Evolutionary conservation across 2,797 vertebrate genomes (phyloP).

Genomic region (Sebastes nivosus): DNA sequence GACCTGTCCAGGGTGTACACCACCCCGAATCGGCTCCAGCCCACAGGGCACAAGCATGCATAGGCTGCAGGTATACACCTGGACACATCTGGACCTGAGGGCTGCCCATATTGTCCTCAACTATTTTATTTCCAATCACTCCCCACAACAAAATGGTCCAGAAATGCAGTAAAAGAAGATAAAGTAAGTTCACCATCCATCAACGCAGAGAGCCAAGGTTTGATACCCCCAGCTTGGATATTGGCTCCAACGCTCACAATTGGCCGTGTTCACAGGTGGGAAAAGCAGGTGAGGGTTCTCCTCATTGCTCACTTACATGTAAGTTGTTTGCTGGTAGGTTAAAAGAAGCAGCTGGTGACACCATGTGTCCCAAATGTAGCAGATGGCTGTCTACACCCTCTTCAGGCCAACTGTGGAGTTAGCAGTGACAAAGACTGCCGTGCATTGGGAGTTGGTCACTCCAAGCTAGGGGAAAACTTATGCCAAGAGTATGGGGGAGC

Average conservation of each 20-base stretch:
- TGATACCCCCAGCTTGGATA: neutral
- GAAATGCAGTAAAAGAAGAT: neutral
- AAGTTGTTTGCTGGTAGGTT: neutral
- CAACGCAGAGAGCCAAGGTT: neutral
- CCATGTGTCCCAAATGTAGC: conserved; percentile 1
- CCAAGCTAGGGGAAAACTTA: neutral
- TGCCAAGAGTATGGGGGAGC: neutral
- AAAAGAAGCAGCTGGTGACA: conserved; percentile 9
- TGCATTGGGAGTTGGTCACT: neutral
- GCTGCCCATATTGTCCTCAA: neutral
- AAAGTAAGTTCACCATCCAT: too few relatives aligned
- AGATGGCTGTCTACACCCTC: conserved; percentile 1
- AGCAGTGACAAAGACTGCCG: neutral
- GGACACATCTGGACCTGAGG: neutral
- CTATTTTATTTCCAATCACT: neutral
- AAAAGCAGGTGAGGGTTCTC: neutral
- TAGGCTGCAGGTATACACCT: neutral
- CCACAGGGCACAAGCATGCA: too few relatives aligned
- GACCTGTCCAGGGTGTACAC: too few relatives aligned
- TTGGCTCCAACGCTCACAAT: neutral
- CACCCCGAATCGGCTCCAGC: too few relatives aligned
- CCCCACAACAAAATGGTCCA: neutral
- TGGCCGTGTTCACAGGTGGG: neutral
- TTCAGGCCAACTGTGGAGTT: neutral
- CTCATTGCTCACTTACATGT: neutral